Evolutionary conservation across 2,888 invertebrate species (phyloP), one percentile per base, ranked within the genome.

Genomic region (Hydriomena furcata): DNA sequence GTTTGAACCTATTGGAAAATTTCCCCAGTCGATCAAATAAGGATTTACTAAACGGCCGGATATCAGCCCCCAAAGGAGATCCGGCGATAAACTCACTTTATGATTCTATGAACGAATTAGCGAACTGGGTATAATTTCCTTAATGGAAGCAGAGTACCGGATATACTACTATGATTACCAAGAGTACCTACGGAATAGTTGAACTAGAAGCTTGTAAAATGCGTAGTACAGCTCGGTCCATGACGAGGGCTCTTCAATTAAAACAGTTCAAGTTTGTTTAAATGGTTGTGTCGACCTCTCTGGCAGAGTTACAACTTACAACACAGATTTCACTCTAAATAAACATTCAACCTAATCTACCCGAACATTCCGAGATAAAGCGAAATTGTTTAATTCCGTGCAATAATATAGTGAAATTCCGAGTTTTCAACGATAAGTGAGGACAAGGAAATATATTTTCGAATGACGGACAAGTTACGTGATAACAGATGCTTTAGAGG

Each of bases 191-290:
- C 28, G 34, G 25, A 40, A 51, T 57, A 55, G 45, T 52, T 52
- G 24, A 43, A 49, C 31, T 35, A 47, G 38, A 25, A 21, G 24
- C 55, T 61, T 58, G 49, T 47, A 50, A 55, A 54, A 49, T 55
- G 52, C 47, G 52, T 36, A 52, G 52, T 36, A 37, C 44, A 55
- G 63, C 63, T 69, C 68, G 64, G 58, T 60, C 70, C 73, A 65
- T 75, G 79, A 76, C 76, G 73, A 79, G 79, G 78, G 76, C 71
- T 70, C 79, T 85, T 80, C 79, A 84, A 84, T 87, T 87, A 84
- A 84, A 84, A 85, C 81, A 76, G 78, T 76, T 77, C 67, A 81
- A 85, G 81, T 85, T 84, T 79, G 81, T 81, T 83, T 79, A 82
- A 83, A 84, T 84, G 80, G 84, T 82, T 79, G 75, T 82, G 78